Base-by-base conservation (phyloP, 92 coral and sea anemone species). In the Umimayanthus chanpuru region DNA sequence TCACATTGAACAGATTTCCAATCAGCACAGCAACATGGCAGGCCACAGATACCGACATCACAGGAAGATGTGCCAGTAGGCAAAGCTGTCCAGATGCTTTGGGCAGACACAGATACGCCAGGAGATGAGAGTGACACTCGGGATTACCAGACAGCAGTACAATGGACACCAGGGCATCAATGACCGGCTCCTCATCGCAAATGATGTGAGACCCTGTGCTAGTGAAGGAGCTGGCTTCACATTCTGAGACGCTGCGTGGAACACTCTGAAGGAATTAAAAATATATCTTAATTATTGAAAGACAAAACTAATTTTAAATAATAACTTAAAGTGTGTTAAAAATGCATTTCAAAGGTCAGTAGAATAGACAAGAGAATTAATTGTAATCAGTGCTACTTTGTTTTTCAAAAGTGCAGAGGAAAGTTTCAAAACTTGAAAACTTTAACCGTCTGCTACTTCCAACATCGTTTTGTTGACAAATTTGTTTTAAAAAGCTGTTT, bases 71-170 rank as follows among this genome's bases (percentile, higher is more conserved):
- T 6, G 96, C 93, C 71, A 97, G 81, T 18, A 88, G 72, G 15
- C 94, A 91, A 18, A 97, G 97, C 86, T 95, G 97, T 10, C 94
- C 93, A 6, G 98, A 94, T 14, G 99, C 97, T 78, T 92, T 95
- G 16, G 99, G 99, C 10, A 97, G 94, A 81, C 99, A 97, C 21
- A 97, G 93, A 73, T 97, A 95, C 0, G 99, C 98, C 86, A 97
- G 86, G 11, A 97, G 89, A 23, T 96, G 92, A 0, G 96, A 93
- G 67, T 97, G 99, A 56, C 99, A 97, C 78, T 97, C 99, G 2
- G 99, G 99, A 85, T 97, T 97, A 36, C 98, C 98, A 50, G 98
- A 97, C 20, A 97, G 87, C n/a, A 92, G 89, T 18, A 97, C 99
- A 28, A 97, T 92, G 65, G 99, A 96, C 47, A 91, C 90, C 21